Percentiles rank a stretch among this genome's conserved stretches.
Evolutionary conservation across 2,888 invertebrate species (phyloP).

Genomic region (Magallana nippona): DNA sequence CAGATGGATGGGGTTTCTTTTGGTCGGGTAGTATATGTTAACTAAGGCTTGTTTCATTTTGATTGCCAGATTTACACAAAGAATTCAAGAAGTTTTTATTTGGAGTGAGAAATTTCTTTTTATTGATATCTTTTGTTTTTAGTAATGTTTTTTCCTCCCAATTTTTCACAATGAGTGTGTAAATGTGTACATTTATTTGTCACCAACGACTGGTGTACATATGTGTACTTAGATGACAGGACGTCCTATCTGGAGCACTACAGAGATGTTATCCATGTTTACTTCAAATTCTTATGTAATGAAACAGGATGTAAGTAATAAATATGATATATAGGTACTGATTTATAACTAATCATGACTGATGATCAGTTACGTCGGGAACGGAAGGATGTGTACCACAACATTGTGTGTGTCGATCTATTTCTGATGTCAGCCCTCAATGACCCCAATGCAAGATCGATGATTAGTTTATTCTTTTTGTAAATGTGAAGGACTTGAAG

Average conservation of each 20-base stretch:
- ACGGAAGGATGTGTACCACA: background rate
- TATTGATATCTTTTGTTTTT: no score
- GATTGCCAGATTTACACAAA: no score
- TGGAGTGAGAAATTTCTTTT: no score
- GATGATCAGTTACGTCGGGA: slow-evolving; percentile 4
- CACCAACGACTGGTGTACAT: no score
- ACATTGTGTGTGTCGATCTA: background rate
- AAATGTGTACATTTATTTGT: no score
- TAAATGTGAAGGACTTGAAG: background rate
- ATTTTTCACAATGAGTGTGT: no score
- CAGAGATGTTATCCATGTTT: slow-evolving; percentile 5
- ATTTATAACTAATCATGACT: slow-evolving; percentile 28
- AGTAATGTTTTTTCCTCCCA: no score
- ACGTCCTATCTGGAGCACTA: background rate
- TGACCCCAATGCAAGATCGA: background rate
- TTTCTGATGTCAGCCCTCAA: background rate
- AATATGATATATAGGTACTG: slow-evolving; percentile 20
- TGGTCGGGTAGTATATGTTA: no score
- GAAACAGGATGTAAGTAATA: background rate
- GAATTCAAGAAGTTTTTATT: no score
- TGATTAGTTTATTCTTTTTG: background rate
- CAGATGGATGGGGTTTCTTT: no score
- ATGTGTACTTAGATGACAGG: no score
- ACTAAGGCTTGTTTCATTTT: no score
- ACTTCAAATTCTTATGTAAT: slow-evolving; percentile 8